Evolutionary conservation across 2,113 vertebrate genomes (phyloP).

Genomic region (Girardinichthys multiradiatus): DNA sequence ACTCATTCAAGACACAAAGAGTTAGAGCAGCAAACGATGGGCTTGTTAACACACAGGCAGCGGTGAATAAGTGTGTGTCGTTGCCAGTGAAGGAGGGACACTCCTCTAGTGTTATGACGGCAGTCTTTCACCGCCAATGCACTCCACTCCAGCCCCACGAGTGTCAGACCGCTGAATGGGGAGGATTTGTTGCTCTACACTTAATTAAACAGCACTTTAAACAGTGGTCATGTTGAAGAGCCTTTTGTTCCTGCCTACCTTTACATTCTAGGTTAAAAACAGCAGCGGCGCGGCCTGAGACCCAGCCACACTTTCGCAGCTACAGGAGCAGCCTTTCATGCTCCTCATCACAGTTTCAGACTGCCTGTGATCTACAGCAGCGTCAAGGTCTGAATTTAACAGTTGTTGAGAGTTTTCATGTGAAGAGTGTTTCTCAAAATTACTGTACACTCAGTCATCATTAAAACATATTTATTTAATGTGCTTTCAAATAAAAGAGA

Average conservation of each 20-base stretch:
- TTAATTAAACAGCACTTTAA: constrained; percentile 76
- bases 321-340: constrained; percentile 5
- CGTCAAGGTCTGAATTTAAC: background rate
- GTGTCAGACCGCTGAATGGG: constrained; percentile 70
- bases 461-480: background rate
- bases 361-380: constrained; percentile 9
- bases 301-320: constrained; percentile 2
- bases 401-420: background rate
- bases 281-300: constrained; percentile 1
- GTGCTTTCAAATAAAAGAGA: background rate
- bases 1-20: constrained; percentile 75
- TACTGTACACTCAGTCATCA: background rate
- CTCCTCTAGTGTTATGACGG: constrained; percentile 73
- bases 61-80: constrained; percentile 70
- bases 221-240: constrained; percentile 44
- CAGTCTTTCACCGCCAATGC: constrained; percentile 60
- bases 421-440: no score
- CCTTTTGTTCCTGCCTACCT: constrained; percentile 68
- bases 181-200: constrained; percentile 74
- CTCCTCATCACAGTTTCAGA: background rate
- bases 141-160: constrained; percentile 69
- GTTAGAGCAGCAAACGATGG: constrained; percentile 68
- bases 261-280: constrained; percentile 56
- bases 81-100: constrained; percentile 61
- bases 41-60: constrained; percentile 77